Evolutionary conservation across 2,797 vertebrate genomes (phyloP), one percentile per base, ranked within the genome.

Genomic region (Gambusia yucatana): DNA sequence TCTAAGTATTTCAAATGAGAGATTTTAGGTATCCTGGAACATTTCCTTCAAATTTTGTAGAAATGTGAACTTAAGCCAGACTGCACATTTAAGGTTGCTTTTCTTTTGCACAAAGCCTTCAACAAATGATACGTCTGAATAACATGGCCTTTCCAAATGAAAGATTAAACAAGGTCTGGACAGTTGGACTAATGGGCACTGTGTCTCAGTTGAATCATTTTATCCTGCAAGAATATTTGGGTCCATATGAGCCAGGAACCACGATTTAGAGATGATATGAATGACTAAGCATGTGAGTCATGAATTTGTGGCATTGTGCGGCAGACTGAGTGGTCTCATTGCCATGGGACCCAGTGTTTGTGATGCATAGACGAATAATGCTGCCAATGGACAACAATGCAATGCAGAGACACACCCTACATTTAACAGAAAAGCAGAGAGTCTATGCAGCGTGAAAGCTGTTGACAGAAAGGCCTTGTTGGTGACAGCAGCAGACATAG

Each of bases 401-500:
- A 43, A 30, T 28, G 47, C 44, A 77, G 48, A 72, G 39, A 69
- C 28, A n/a, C 25, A 69, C 20, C 39, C 9, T 25, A 41, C 52
- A 75, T 50, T 50, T 41, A 17, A 63, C 2, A 70, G 67, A 61
- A 48, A 77, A 57, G 77, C 52, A 73, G 71, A 33, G 17, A 72
- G 73, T 75, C 30, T 3, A 11, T 72, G 76, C 11, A 30, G 61
- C 83, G 75, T 52, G 85, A 80, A 83, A 88, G 81, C 84, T 82
- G 75, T 61, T 85, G 83, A 78, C 84, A 86, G 85, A 73, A 57
- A 77, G 11, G 83, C 72, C 77, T 78, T 84, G 85, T 83, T 79
- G 78, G 33, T 67, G 82, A 74, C 75, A 78, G 76, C 76, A 79
- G 69, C 79, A 80, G 88, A 84, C 75, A 41, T 55, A 30, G 28